Evolutionary conservation across 37 sponge, comb jelly and placozoan genomes (phyloP).

Genomic region (Haliclona indistincta): DNA sequence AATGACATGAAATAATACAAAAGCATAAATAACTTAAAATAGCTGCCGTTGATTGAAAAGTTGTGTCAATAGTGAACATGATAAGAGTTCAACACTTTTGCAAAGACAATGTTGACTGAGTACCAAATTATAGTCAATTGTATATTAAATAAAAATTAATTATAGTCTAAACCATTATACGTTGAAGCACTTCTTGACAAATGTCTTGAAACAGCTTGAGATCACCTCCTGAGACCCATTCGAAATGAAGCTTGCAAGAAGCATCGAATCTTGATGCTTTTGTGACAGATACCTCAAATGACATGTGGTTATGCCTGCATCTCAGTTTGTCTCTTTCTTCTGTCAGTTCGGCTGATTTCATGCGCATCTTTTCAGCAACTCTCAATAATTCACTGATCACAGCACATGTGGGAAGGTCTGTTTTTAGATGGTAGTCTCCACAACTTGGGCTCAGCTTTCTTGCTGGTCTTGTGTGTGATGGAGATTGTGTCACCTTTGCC

Average conservation of each 20-base stretch:
- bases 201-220: constrained; percentile 22
- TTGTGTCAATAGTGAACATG: too few relatives aligned
- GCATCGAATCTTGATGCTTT: constrained; percentile 6
- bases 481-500: too few relatives aligned
- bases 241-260: constrained; percentile 50
- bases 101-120: too few relatives aligned
- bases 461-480: too few relatives aligned
- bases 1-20: too few relatives aligned
- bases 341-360: constrained; percentile 22
- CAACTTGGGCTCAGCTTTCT: too few relatives aligned
- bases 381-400: constrained; percentile 47
- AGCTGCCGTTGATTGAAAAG: too few relatives aligned
- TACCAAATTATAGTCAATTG: too few relatives aligned
- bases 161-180: too few relatives aligned
- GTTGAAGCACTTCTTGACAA: constrained; percentile 32
- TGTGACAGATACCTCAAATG: constrained; percentile 15
- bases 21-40: too few relatives aligned
- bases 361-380: constrained; percentile 24
- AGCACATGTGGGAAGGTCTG: constrained; percentile 25
- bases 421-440: constrained; percentile 4
- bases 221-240: constrained; percentile 54
- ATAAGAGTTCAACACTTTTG: too few relatives aligned
- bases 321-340: not conserved
- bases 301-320: constrained; percentile 10
- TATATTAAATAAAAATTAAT: too few relatives aligned